Evolutionary conservation across 2,888 invertebrate species (phyloP), one percentile per base, ranked within the genome.

Genomic region (Tachina lurida): DNA sequence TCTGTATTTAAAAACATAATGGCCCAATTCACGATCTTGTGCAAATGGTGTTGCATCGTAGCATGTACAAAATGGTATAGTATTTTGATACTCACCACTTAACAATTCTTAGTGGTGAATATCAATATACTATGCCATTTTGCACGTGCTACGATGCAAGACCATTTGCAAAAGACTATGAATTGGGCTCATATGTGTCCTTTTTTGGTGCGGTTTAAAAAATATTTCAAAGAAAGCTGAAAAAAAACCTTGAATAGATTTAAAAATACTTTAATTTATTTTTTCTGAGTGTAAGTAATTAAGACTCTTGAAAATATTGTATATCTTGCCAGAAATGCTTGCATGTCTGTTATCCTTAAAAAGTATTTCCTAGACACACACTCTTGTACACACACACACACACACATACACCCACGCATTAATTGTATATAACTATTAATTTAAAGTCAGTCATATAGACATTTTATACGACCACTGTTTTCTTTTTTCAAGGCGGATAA

Each of bases 211-310:
- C 19, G 45, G 13, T 19, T 47, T 19, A 10, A 13, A 65, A 43
- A 2, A 19, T 15, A 43, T 19, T 15, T 31, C 0, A 15, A 22
- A 67, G 43, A 22, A 15, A 17, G n/a, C n/a, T n/a, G n/a, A 10
- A 17, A 47, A 9, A n/a, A 63, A 74, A 12, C 1, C 31, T 49
- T 3, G n/a, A 47, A 47, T n/a, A 45, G 13, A 17, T 17, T 3
- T 60, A 10, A 47, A n/a, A n/a, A n/a, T n/a, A n/a, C n/a, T n/a
- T n/a, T 31, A 52, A 54, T n/a, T 45, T 45, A 54, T 70, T 54
- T 56, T 47, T 22, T 31, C 47, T 63, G 49, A 79, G 79, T 79
- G 63, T 65, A 73, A 65, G 65, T 47, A 62, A 43, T 47, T 47
- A 41, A 56, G 58, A 56, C 56, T 22, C 56, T 65, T 47, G 5